Base-by-base conservation (phyloP, 2,888 invertebrate genomes). In the Vannuccia rotundouncinata region DNA sequence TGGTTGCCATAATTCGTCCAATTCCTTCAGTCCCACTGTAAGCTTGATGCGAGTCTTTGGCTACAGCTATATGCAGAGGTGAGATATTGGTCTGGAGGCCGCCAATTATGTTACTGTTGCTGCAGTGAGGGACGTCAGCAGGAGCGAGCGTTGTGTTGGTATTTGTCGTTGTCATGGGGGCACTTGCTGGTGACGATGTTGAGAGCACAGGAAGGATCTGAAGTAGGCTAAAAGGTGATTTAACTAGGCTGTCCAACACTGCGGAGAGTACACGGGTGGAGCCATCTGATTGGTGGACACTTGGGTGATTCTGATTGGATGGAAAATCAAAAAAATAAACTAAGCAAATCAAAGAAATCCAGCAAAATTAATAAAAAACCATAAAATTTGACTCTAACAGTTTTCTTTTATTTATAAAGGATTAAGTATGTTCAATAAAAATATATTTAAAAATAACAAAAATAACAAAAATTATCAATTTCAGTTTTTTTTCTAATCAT, bases 271-370 rank as follows among this genome's bases (percentile, higher is more conserved):
- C 75, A 5, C 29, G 31, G 5, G 17, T 75, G 29, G 75, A 31
- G 1, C 75, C 75, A 28, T 75, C 75, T 75, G 75, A 75, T 75
- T 29, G 75, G 29, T 75, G 10, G 5, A 31, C n/a, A 13, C 10
- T 83, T 59, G 80, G 82, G 76, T 84, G 83, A 59, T 83, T 82
- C n/a, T 82, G 83, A 74, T 78, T 81, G 22, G 45, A 45, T 5
- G 45, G 45, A 17, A 17, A 10, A 17, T 17, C 5, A 5, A 45
- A 45, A 45, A 45, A 10, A 45, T 45, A 45, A 45, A 45, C 45
- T 45, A n/a, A n/a, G n/a, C n/a, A n/a, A n/a, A n/a, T n/a, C n/a
- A n/a, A n/a, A n/a, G n/a, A n/a, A n/a, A n/a, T n/a, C n/a, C n/a
- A n/a, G n/a, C n/a, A n/a, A n/a, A n/a, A n/a, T n/a, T n/a, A n/a